Conservation (phyloP, 2,113 vertebrate genomes). For the Lophius piscatorius region DNA sequence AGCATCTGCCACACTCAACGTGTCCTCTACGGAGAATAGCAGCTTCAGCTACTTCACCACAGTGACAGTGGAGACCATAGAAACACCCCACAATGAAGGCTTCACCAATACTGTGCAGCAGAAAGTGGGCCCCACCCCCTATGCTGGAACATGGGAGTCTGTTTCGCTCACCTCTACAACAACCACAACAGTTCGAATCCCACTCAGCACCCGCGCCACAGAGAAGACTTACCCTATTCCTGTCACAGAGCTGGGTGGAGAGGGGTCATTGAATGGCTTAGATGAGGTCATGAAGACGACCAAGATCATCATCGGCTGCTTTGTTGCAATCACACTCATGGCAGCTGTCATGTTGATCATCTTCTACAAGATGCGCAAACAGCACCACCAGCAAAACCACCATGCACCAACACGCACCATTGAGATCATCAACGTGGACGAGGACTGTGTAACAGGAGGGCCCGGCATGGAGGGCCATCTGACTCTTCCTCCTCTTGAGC, state of each 20-base stretch:
- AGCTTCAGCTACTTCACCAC: slow-evolving; percentile 98
- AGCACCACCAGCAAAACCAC: slow-evolving; percentile 97
- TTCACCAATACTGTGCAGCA: slow-evolving; percentile 90
- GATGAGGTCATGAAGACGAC: slow-evolving; percentile 99
- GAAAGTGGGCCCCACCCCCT: slow-evolving; percentile 89
- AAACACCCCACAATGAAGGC: slow-evolving; percentile 93
- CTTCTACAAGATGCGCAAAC: slow-evolving; percentile 99
- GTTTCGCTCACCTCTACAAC: slow-evolving; percentile 85
- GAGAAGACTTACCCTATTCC: slow-evolving; percentile 94
- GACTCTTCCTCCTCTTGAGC: slow-evolving; percentile 95
- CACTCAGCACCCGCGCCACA: slow-evolving; percentile 90
- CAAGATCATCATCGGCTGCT: slow-evolving; percentile 99
- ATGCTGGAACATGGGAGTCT: slow-evolving; percentile 89
- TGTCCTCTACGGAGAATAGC: slow-evolving; percentile 91
- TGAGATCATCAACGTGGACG: slow-evolving; percentile 98
- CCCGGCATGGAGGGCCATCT: slow-evolving; percentile 95
- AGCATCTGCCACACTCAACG: slow-evolving; percentile 95
- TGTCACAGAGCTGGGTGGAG: slow-evolving; percentile 85
- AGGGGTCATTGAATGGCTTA: slow-evolving; percentile 90
- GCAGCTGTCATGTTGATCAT: slow-evolving; percentile 99
- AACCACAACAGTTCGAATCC: slow-evolving; percentile 87
- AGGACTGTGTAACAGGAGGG: slow-evolving; percentile 94
- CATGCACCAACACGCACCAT: slow-evolving; percentile 95
- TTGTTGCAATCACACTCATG: slow-evolving; percentile 99
- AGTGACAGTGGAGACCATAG: slow-evolving; percentile 97